A percentile compares a stretch with the other conserved stretches of the same genome.
Evolutionary conservation across 2,113 vertebrate species (phyloP).

Genomic region (Peromyscus leucopus): DNA sequence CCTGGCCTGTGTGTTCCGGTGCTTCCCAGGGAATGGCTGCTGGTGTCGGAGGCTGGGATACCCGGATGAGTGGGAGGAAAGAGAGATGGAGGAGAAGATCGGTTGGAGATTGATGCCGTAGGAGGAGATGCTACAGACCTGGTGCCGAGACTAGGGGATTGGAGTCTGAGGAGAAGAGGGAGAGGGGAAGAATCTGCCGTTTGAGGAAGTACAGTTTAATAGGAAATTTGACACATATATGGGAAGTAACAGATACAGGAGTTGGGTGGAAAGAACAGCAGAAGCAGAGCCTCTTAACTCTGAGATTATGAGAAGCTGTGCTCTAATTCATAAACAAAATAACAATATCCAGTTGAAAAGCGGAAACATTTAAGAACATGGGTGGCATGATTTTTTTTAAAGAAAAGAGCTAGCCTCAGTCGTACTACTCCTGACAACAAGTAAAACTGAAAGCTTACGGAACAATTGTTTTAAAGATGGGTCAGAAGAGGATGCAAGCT

Average conservation of each 20-base stretch:
- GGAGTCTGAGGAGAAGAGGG: background rate
- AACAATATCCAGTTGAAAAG: background rate
- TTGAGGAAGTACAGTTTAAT: background rate
- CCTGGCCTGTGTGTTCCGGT: background rate
- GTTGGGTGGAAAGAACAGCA: background rate
- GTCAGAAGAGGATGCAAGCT: background rate
- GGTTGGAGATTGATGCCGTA: background rate
- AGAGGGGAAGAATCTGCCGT: background rate
- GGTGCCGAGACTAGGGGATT: background rate
- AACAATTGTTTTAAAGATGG: background rate
- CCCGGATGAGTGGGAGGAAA: background rate
- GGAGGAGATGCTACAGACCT: background rate
- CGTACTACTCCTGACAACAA: background rate
- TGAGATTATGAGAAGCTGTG: background rate
- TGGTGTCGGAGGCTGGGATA: background rate
- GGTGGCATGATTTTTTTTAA: background rate
- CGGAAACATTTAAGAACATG: background rate
- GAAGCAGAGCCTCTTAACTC: background rate
- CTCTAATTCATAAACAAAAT: background rate
- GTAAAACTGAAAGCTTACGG: background rate
- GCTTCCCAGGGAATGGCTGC: background rate
- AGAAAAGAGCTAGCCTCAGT: background rate
- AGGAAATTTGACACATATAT: background rate
- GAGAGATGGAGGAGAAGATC: background rate
- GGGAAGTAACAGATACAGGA: background rate